phyloP scores from a whole-genome alignment of 1,140 invertebrate species.

The Sipha flava region DNA sequence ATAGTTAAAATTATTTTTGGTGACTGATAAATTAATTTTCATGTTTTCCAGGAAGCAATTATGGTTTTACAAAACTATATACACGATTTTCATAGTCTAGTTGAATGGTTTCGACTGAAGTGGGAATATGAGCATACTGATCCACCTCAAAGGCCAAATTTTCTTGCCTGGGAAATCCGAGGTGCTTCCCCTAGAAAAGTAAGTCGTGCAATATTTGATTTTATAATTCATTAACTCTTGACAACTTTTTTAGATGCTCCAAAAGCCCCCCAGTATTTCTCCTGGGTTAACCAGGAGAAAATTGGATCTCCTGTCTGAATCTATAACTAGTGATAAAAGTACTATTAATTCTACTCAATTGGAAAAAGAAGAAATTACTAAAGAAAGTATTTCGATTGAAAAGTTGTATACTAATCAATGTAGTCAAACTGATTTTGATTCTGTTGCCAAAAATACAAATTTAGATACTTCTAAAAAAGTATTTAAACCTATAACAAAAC shows the following conservation, averaged over 20 bases:
- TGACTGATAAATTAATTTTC: neutral
- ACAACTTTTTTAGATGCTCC: neutral
- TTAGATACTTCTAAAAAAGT: neutral
- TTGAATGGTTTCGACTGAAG: conserved; percentile 85
- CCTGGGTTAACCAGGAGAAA: conserved; percentile 2
- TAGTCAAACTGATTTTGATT: conserved; percentile 18
- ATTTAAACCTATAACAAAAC: conserved; percentile 9
- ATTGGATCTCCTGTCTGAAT: conserved; percentile 3
- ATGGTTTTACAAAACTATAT: conserved; percentile 89
- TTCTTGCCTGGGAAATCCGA: conserved; percentile 86
- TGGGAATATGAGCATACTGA: conserved; percentile 88
- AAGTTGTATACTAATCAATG: conserved; percentile 4
- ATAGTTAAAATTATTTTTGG: no score
- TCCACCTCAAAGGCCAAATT: conserved; percentile 70
- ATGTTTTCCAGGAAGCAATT: conserved; percentile 69
- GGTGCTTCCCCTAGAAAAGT: conserved; percentile 73
- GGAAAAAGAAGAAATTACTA: neutral
- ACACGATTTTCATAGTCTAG: conserved; percentile 83
- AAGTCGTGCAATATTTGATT: neutral
- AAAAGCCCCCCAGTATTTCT: conserved; percentile 1
- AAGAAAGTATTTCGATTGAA: neutral
- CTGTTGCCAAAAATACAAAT: neutral
- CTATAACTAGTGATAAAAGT: conserved; percentile 8
- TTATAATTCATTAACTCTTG: neutral
- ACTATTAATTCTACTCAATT: neutral